Percentiles rank a stretch among this genome's conserved stretches.
phyloP scores from a whole-genome alignment of 2,888 invertebrate genomes.

The Lypha dubia region DNA sequence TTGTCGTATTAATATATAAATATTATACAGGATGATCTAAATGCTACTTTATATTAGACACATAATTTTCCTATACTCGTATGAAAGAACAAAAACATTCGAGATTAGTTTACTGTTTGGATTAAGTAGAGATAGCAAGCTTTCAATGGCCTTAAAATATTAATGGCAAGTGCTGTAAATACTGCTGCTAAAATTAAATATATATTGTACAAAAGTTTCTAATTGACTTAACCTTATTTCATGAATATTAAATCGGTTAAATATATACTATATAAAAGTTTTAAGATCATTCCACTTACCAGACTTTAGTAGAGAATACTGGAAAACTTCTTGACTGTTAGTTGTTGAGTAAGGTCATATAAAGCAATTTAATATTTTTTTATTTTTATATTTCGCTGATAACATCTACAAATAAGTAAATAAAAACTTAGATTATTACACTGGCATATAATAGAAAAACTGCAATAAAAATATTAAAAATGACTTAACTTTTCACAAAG shows the following conservation, averaged over 20 bases:
- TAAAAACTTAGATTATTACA: slow-evolving; percentile 43
- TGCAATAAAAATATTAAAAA: slow-evolving; percentile 30
- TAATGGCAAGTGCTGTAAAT: background rate
- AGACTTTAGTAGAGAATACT: background rate
- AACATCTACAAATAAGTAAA: slow-evolving; percentile 47
- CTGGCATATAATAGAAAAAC: slow-evolving; percentile 7
- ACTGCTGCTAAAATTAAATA: background rate
- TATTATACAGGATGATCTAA: too few relatives aligned
- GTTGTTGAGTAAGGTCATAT: slow-evolving; percentile 53
- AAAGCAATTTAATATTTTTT: slow-evolving; percentile 1
- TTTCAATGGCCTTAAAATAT: background rate
- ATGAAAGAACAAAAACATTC: too few relatives aligned
- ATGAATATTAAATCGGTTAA: background rate
- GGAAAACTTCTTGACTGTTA: slow-evolving; percentile 8
- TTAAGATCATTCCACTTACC: background rate
- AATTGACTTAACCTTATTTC: background rate
- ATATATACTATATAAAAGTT: background rate
- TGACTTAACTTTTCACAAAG: slow-evolving; percentile 25
- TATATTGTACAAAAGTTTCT: background rate
- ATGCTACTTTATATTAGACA: too few relatives aligned
- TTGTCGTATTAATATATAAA: too few relatives aligned
- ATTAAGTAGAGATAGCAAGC: too few relatives aligned
- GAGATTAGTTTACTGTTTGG: too few relatives aligned
- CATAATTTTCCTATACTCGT: too few relatives aligned
- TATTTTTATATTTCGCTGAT: slow-evolving; percentile 33